Evolutionary conservation across 2,888 invertebrate species (phyloP).

Genomic region (Ornithoptera priamus): DNA sequence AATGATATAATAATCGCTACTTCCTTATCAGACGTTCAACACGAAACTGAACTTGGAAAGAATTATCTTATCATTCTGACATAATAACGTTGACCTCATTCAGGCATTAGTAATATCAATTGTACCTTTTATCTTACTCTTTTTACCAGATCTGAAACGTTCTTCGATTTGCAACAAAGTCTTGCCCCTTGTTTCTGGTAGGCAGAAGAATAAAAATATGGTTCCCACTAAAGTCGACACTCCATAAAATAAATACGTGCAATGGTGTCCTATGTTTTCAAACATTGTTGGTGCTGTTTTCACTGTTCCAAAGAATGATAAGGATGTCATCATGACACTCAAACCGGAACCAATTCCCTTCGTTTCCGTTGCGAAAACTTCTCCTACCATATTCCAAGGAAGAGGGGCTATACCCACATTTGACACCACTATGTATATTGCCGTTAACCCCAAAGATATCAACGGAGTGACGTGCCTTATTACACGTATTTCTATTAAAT

Average conservation of each 20-base stretch:
- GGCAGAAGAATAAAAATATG: constrained; percentile 78
- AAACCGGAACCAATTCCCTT: constrained; percentile 85
- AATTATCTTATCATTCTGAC: constrained; percentile 32
- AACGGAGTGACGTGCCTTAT: constrained; percentile 55
- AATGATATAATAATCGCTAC: constrained; percentile 13
- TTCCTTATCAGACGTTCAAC: constrained; percentile 20
- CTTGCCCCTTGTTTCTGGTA: constrained; percentile 86
- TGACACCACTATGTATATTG: constrained; percentile 80
- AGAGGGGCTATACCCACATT: constrained; percentile 82
- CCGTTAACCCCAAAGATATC: constrained; percentile 73
- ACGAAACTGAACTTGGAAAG: constrained; percentile 18
- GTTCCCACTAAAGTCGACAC: constrained; percentile 80
- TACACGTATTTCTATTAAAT: constrained; percentile 50
- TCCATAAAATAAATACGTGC: constrained; percentile 83
- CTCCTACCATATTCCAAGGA: constrained; percentile 88
- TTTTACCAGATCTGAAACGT: constrained; percentile 65
- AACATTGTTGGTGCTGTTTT: constrained; percentile 84
- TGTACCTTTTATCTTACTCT: constrained; percentile 41
- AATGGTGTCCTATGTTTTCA: constrained; percentile 75
- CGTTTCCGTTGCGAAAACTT: constrained; percentile 83
- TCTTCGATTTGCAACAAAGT: constrained; percentile 84
- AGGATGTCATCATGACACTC: constrained; percentile 82
- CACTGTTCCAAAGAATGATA: constrained; percentile 84
- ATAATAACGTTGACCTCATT: constrained; percentile 30
- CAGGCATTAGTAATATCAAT: constrained; percentile 37